These are phyloP conservation scores for Apotomis turbidana DNA, from an alignment of 2,888 invertebrate genomes.

Conservation along the genomic window DNA sequence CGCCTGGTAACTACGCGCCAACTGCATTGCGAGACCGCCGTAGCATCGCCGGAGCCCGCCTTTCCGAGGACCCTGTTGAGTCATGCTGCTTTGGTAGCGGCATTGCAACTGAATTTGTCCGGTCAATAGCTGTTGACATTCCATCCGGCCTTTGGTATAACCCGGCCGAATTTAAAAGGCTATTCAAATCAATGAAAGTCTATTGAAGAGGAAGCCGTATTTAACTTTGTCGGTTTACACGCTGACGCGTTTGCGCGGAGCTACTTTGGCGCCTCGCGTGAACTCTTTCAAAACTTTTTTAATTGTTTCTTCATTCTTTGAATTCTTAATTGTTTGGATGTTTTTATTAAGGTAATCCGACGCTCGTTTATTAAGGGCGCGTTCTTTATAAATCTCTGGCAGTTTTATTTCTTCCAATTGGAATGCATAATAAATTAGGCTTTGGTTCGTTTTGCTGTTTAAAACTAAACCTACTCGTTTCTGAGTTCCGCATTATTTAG, in stretches of 20 bases:
- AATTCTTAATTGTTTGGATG: conserved; percentile 35
- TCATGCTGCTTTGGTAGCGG: conserved; percentile 76
- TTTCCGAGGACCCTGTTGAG: conserved; percentile 60
- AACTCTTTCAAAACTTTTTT: conserved; percentile 36
- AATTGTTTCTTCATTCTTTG: conserved; percentile 39
- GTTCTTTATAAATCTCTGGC: conserved; percentile 36
- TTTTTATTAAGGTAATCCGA: conserved; percentile 39
- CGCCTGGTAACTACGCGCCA: conserved; percentile 83
- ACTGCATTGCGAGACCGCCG: conserved; percentile 79
- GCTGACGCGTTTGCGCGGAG: conserved; percentile 51
- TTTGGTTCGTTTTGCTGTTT: conserved; percentile 11
- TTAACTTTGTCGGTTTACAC: conserved; percentile 45
- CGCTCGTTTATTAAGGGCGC: conserved; percentile 36
- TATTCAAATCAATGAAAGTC: conserved; percentile 8
- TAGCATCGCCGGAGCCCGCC: conserved; percentile 53
- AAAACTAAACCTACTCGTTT: conserved; percentile 15
- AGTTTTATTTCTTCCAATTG: conserved; percentile 17
- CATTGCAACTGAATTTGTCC: conserved; percentile 74
- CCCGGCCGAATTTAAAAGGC: conserved; percentile 46
- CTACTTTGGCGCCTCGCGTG: conserved; percentile 47
- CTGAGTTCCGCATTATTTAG: conserved; percentile 14
- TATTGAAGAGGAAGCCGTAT: conserved; percentile 31
- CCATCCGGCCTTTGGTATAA: conserved; percentile 44
- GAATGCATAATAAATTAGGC: conserved; percentile 36
- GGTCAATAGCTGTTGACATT: conserved; percentile 58